A percentile compares a stretch with the other conserved stretches of the same genome.
These are phyloP conservation scores for Heteropelma amictum DNA, from an alignment of 2,888 invertebrate species.

Conservation along the genomic window DNA sequence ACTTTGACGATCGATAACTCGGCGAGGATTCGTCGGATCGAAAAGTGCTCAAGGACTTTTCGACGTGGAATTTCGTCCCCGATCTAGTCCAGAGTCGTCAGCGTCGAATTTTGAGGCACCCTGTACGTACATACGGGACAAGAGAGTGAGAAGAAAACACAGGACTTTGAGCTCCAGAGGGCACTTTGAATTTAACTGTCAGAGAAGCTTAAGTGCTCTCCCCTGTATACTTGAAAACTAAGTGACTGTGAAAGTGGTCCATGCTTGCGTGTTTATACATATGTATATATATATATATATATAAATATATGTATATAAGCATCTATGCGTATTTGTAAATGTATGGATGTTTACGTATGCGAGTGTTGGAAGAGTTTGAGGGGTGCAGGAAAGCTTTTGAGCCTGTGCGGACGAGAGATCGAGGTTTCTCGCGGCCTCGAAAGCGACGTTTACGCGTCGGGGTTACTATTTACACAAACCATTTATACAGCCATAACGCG, in stretches of 20 bases:
- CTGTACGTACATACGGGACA: background rate
- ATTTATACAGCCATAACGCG: slow-evolving; percentile 58
- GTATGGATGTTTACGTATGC: slow-evolving; percentile 14
- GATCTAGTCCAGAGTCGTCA: too few species aligned
- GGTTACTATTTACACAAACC: slow-evolving; percentile 44
- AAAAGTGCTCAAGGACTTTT: too few species aligned
- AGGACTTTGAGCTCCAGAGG: slow-evolving; percentile 46
- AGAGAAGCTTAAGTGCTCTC: slow-evolving; percentile 66
- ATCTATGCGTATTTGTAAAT: slow-evolving; percentile 17
- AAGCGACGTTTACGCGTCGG: slow-evolving; percentile 41
- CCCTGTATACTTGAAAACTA: slow-evolving; percentile 62
- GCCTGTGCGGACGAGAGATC: slow-evolving; percentile 28
- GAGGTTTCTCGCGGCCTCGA: slow-evolving; percentile 29
- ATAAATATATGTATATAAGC: slow-evolving; percentile 2
- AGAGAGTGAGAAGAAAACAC: background rate
- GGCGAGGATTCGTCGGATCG: too few species aligned
- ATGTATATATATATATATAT: background rate
- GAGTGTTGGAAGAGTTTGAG: slow-evolving; percentile 17
- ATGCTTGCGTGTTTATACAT: slow-evolving; percentile 21
- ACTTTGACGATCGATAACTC: too few species aligned
- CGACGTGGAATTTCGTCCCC: too few species aligned
- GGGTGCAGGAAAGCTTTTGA: slow-evolving; percentile 36
- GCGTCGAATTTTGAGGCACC: too few species aligned
- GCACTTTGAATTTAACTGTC: slow-evolving; percentile 72
- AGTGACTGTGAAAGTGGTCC: slow-evolving; percentile 69